Evolutionary conservation across 2,113 vertebrate species (phyloP).

Genomic region (Guaruba guarouba): DNA sequence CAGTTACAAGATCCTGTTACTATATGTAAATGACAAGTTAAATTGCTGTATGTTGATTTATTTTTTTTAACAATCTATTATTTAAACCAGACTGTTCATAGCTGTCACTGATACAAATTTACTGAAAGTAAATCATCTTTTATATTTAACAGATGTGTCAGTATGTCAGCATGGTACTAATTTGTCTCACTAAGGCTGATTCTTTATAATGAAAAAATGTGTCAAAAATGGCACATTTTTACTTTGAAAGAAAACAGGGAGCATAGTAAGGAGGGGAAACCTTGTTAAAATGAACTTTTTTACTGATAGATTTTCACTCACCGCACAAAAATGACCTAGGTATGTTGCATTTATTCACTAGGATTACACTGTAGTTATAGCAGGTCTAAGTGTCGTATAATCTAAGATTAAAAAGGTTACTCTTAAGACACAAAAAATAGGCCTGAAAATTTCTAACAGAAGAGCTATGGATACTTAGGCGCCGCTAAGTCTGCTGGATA

Average conservation of each 20-base stretch:
- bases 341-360: background rate
- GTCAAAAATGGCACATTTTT: constrained; percentile 51
- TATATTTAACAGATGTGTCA: constrained; percentile 49
- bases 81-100: constrained; percentile 41
- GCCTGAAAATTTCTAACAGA: background rate
- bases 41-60: constrained; percentile 33
- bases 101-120: constrained; percentile 30
- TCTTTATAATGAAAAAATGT: constrained; percentile 37
- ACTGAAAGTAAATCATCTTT: constrained; percentile 14
- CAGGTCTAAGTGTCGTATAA: background rate
- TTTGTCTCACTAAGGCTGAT: constrained; percentile 4
- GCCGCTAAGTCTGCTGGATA: background rate
- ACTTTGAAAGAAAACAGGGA: background rate
- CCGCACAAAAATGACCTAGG: background rate
- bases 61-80: constrained; percentile 49
- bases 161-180: constrained; percentile 43
- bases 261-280: background rate
- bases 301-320: background rate
- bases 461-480: background rate
- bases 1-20: constrained; percentile 23
- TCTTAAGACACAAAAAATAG: background rate
- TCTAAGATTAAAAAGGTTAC: background rate
- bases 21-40: constrained; percentile 41
- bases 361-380: background rate
- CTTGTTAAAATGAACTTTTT: background rate